Conservation (phyloP, 2,113 vertebrate species). For the Uria aalge region DNA sequence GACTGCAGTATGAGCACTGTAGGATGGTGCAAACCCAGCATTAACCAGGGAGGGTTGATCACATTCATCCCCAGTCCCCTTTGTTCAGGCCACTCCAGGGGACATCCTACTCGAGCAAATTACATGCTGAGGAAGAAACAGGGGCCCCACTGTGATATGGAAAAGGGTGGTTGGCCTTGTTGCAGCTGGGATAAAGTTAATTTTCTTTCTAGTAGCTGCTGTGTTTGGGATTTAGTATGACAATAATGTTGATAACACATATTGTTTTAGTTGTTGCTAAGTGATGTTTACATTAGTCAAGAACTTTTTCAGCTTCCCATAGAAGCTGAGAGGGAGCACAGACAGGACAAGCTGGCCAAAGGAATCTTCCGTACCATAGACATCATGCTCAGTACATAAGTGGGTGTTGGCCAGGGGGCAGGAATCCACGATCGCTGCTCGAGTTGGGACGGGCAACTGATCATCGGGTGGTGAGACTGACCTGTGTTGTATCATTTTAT, state of each 20-base stretch:
- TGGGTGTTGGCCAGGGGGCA: not conserved
- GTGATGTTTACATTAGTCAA: not conserved
- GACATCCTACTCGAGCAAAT: not conserved
- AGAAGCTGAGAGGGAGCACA: not conserved
- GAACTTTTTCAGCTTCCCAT: not conserved
- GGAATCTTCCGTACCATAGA: not conserved
- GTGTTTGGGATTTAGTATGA: not conserved
- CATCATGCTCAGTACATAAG: not conserved
- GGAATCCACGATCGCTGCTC: not conserved
- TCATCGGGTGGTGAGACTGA: not conserved
- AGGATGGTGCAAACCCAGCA: not conserved
- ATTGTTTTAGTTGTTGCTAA: not conserved
- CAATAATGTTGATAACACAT: not conserved
- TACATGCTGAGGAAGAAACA: not conserved
- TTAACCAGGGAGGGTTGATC: not conserved
- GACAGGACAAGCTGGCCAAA: not conserved
- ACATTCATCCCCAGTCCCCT: not conserved
- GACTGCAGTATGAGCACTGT: not conserved
- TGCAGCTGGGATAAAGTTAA: not conserved
- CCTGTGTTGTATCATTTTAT: not conserved
- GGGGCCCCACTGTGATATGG: rapidly evolving
- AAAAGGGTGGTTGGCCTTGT: not conserved
- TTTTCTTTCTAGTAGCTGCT: not conserved
- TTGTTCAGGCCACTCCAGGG: not conserved
- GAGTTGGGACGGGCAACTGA: not conserved